Base-by-base conservation (phyloP, 2,113 vertebrate species). In the Brienomyrus brachyistius region DNA sequence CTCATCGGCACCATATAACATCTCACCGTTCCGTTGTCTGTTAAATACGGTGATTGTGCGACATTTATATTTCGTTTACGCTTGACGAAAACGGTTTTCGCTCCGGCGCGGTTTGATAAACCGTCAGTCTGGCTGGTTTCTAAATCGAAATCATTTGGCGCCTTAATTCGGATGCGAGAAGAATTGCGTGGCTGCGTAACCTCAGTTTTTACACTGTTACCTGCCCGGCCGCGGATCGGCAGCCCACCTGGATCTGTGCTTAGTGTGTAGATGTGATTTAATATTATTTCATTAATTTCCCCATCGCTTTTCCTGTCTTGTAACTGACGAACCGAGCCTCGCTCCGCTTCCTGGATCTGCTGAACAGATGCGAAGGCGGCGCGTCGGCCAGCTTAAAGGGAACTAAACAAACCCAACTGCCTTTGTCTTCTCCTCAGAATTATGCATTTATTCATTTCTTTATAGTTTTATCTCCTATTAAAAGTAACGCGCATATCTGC, bases 371-470 rank as follows among this genome's bases (percentile, higher is more conserved):
- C 74, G 35, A 80, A 80, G 74, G 74, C 74, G 74, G 35, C n/a
- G 27, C 62, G 9, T 70, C 62, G 62, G n/a, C 59, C 59, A 21
- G 48, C n/a, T 86, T 52, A 54, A 8, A 54, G 85, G 35, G 48
- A 19, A 3, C 27, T 35, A 27, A 51, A 51, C 51, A 27, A 27
- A 51, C 4, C 48, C 83, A 27, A 66, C 48, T 52, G 48, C 31
- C 5, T 80, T 80, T 80, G 15, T 80, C 74, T 15, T 40, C 66
- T 74, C 4, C 45, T 84, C 19, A 27, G n/a, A 48, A 86, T 19
- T 86, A 50, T 8, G 23, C n/a, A 50, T 50, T 31, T 91, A 90
- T 91, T 91, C 51, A 50, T 54, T 91, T 77, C 89, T 23, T 56
- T 62, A 80, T 51, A 40, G n/a, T 88, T 86, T 52, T 90, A 77